phyloP scores from a whole-genome alignment of 1,140 invertebrate genomes.

The Apis mellifera region DNA sequence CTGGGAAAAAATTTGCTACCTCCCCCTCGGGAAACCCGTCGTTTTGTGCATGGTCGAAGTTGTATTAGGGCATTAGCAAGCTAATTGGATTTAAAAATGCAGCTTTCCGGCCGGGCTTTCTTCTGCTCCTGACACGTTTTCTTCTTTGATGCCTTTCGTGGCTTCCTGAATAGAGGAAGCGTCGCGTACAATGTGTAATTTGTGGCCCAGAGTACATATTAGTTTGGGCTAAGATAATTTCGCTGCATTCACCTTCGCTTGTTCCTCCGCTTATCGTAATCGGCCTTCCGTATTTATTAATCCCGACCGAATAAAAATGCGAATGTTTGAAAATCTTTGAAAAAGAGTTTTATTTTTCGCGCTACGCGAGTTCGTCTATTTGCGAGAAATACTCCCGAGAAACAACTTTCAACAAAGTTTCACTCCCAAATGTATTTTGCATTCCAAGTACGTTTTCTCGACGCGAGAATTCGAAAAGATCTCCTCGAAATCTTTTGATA shows the following conservation, averaged over 20 bases:
- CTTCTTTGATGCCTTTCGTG: not conserved
- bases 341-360: no score
- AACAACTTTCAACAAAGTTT: no score
- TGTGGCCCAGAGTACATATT: not conserved
- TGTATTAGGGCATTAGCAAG: conserved; percentile 4
- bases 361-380: no score
- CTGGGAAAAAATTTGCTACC: not conserved
- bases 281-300: not conserved
- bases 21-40: not conserved
- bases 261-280: not conserved
- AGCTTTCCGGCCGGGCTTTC: no score
- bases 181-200: not conserved
- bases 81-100: conserved; percentile 32
- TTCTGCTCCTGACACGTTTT: not conserved
- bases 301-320: not conserved
- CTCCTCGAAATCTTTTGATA: no score
- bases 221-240: not conserved
- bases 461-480: no score
- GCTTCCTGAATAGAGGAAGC: no score
- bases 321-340: no score
- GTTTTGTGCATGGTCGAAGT: conserved; percentile 24
- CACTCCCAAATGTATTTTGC: no score
- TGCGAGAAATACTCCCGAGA: no score
- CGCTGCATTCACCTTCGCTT: not conserved
- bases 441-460: no score